Evolutionary conservation across 2,113 vertebrate species (phyloP).

Genomic region (Semnornis frantzii): DNA sequence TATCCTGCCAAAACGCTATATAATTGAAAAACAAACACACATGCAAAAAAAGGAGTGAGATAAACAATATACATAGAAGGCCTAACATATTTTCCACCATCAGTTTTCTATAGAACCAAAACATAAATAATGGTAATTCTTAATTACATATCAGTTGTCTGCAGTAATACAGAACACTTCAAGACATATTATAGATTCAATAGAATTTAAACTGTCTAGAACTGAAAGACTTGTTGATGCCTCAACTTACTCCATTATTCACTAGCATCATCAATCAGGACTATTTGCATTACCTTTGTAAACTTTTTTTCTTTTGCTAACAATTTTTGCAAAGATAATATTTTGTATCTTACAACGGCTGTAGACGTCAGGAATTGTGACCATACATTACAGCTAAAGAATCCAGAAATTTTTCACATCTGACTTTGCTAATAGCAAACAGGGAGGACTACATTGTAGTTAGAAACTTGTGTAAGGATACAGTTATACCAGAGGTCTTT

Average conservation of each 20-base stretch:
- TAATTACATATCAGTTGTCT: background rate
- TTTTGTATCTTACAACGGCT: background rate
- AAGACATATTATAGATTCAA: background rate
- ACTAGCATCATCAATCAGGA: background rate
- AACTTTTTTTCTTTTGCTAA: background rate
- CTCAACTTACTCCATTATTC: background rate
- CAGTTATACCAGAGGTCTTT: background rate
- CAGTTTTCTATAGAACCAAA: background rate
- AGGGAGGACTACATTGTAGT: background rate
- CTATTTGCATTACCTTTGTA: background rate
- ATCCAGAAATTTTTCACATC: background rate
- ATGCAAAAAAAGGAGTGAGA: background rate
- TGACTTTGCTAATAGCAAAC: background rate
- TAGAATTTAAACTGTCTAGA: background rate
- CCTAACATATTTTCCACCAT: background rate
- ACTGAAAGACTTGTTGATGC: background rate
- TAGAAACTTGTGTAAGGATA: background rate
- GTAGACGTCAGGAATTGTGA: background rate
- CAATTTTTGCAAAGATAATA: background rate
- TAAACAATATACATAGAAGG: background rate
- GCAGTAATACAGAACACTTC: background rate
- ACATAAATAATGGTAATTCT: background rate
- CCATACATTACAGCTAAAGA: background rate
- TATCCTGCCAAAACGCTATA: slow-evolving; percentile 89
- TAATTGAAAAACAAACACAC: background rate